Base-by-base conservation (phyloP, 2,888 invertebrate species). In the Stegana nigrithorax region DNA sequence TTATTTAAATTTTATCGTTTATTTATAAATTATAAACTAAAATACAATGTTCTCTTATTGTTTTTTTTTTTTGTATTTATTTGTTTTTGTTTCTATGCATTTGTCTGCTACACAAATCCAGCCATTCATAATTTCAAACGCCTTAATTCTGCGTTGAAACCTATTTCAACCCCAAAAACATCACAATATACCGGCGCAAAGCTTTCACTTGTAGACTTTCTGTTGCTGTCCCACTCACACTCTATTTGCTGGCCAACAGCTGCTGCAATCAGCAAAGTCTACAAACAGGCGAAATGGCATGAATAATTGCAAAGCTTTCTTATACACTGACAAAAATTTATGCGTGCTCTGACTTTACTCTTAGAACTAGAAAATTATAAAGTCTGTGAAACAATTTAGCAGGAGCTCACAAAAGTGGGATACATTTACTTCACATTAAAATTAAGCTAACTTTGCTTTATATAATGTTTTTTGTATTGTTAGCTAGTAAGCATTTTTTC, bases 221-320 rank as follows among this genome's bases (percentile, higher is more conserved):
- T 47, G 25, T 64, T 64, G 67, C 66, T 45, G 59, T 71, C 50
- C 65, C 57, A 21, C 59, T 51, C 53, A 58, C 61, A 56, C 17
- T n/a, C 29, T 45, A 17, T 23, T 5, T 19, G 7, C 27, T 45
- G 14, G 39, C n/a, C 27, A 44, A 45, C 32, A 58, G 32, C 42
- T 36, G 56, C 55, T 51, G n/a, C 42, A 19, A 10, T 19, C 17
- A n/a, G 45, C 14, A 62, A 70, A 62, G 64, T 73, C 74, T 73
- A 63, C 78, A 73, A 55, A 51, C 14, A 23, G 26, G 25, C 50
- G 47, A 21, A 44, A 45, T 39, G 19, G 14, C 21, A 6, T 32
- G n/a, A 19, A 8, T n/a, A 32, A 21, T 14, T 10, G 6, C n/a
- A 53, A 29, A 75, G 80, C 80, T 79, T 75, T 75, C 42, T n/a